Evolutionary conservation across 1,140 invertebrate genomes (phyloP), one percentile per base, ranked within the genome.

Genomic region (Marisa cornuarietis): DNA sequence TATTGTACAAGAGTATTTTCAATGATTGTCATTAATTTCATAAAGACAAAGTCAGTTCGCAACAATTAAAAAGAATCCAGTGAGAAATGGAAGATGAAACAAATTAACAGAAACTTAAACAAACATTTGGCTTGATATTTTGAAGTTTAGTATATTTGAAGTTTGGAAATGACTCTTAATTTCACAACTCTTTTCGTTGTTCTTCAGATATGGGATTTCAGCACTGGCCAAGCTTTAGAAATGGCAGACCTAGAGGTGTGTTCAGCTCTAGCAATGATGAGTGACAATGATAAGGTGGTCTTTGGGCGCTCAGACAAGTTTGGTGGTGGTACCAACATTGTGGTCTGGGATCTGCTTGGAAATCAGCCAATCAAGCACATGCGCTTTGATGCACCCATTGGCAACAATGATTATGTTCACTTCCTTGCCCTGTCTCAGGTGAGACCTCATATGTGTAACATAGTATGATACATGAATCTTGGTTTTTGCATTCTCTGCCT

Each of bases 151-250:
- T 7, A 42, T 42, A 42, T 42, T 42, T 52, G 10, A 26, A 54
- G 54, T 76, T 62, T 79, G 22, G 24, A 24, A 79, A 16, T 61
- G 31, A 54, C 65, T 22, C 14, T 26, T n/a, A 65, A 68, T 80
- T 49, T 42, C 51, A 58, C n/a, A 66, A 20, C 0, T 13, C 2
- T 74, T 31, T 78, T 71, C n/a, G 24, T 76, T 77, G n/a, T 61
- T 80, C 72, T 85, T 68, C 79, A 91, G 90, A 88, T 91, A 26
- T 91, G 91, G 91, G 90, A 91, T 80, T 91, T 91, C 81, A 83
- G 83, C 18, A 88, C 87, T 13, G 91, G 90, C 7, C 82, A 83
- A 68, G 89, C 90, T 31, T 79, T 91, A 65, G 88, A 88, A 22
- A 91, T 91, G 89, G 79, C 85, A 6, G 79, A 84, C 31, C 82